Evolutionary conservation across 2,888 invertebrate genomes (phyloP), one percentile per base, ranked within the genome.

Genomic region (Orgyia antiqua): DNA sequence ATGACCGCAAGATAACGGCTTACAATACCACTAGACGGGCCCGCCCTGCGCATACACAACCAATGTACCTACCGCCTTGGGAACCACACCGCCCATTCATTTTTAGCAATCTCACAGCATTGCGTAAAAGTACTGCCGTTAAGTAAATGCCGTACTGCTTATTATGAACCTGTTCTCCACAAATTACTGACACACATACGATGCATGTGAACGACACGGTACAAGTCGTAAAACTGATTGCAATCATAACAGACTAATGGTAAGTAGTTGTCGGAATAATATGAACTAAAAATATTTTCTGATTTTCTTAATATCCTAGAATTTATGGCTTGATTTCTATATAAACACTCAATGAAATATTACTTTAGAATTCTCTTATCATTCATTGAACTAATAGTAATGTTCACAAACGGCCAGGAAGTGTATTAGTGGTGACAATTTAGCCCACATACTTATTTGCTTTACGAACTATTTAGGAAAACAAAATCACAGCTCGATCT

Each of bases 1-100:
- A 75, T 75, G 79, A 80, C 80, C 80, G 80, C 72, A 75, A 76
- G 65, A 66, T 83, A 82, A 83, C 83, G 80, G 83, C 58, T 67
- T 67, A 53, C 53, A 46, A 57, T 62, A 65, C 68, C 68, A 66
- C 68, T 65, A 67, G 63, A 63, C 62, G 47, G 51, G 54, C 58
- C 66, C 60, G 58, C 53, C 63, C 58, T 50, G 59, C 54, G 53
- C 54, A 46, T 47, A 48, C 55, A 46, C 59, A 49, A 51, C 44
- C 45, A 42, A 40, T 43, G 27, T 38, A 31, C 52, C 25, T 42
- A 45, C 49, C 57, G 52, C 49, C 58, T 63, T 68, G 64, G 65
- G 62, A 68, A 68, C 62, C 48, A 36, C 47, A 50, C 47, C 48
- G 27, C 29, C 39, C 39, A 66, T 65, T 64, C 58, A 60, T 58